Evolutionary conservation across 2,888 invertebrate species (phyloP).

Genomic region (Drosophila melanosoma): DNA sequence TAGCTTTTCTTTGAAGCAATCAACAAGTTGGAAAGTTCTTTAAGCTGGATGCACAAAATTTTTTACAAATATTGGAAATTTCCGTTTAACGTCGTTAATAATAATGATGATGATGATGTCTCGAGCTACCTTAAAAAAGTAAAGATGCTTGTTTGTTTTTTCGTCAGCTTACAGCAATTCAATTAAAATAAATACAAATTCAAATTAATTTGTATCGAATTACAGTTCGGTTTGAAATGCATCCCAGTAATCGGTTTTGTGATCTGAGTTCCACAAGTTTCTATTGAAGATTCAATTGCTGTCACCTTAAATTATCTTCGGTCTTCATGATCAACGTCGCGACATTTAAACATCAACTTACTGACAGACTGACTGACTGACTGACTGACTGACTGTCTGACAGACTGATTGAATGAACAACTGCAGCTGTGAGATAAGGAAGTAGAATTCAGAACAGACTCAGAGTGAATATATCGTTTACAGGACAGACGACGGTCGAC

Average conservation of each 20-base stretch:
- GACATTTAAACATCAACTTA: constrained; percentile 34
- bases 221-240: neutral
- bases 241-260: neutral
- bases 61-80: constrained; percentile 47
- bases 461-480: constrained; percentile 62
- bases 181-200: neutral
- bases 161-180: neutral
- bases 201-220: neutral
- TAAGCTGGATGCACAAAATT: constrained; percentile 32
- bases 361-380: neutral
- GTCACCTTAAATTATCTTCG: constrained; percentile 1
- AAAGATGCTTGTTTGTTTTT: constrained; percentile 9
- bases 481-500: constrained; percentile 47
- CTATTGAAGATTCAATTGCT: neutral
- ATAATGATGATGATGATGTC: constrained; percentile 16
- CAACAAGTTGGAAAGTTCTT: constrained; percentile 76
- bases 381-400: constrained; percentile 9
- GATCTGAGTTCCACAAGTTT: neutral
- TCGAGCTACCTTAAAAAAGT: constrained; percentile 21
- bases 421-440: constrained; percentile 32
- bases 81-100: constrained; percentile 30
- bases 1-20: constrained; percentile 49
- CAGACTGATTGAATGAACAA: constrained; percentile 28
- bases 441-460: constrained; percentile 28
- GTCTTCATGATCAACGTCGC: constrained; percentile 44